Evolutionary conservation across 2,888 invertebrate genomes (phyloP).

Genomic region (Pseudeuparius sepicola): DNA sequence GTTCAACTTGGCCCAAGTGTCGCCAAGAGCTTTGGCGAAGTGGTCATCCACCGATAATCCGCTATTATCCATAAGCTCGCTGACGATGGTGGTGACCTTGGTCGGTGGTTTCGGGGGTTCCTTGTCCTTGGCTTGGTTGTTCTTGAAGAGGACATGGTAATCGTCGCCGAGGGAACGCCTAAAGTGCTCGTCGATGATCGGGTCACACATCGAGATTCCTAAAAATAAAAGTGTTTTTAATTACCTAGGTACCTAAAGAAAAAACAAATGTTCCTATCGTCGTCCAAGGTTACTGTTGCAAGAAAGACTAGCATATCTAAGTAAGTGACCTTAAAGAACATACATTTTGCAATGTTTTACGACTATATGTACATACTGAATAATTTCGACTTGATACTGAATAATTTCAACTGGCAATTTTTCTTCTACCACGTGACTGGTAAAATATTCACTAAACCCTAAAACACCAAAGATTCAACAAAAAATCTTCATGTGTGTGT

Average conservation of each 20-base stretch:
- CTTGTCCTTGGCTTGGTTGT: slow-evolving; percentile 39
- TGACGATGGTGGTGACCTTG: slow-evolving; percentile 30
- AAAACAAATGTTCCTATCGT: neutral
- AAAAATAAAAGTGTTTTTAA: slow-evolving; percentile 24
- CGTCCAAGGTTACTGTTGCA: neutral
- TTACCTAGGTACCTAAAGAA: neutral
- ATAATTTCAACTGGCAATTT: too few relatives aligned
- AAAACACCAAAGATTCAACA: too few relatives aligned
- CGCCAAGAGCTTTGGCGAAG: slow-evolving; percentile 81
- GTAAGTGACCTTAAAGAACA: too few relatives aligned
- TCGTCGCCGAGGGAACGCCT: slow-evolving; percentile 80
- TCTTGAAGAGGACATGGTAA: slow-evolving; percentile 60
- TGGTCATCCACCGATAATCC: slow-evolving; percentile 76
- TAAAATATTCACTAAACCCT: too few relatives aligned
- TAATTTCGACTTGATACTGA: too few relatives aligned
- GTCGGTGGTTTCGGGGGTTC: slow-evolving; percentile 25
- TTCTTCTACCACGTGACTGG: too few relatives aligned
- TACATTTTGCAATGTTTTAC: too few relatives aligned
- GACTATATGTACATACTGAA: too few relatives aligned
- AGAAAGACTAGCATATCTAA: too few relatives aligned
- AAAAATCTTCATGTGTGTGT: too few relatives aligned
- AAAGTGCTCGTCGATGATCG: slow-evolving; percentile 93
- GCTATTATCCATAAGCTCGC: slow-evolving; percentile 48
- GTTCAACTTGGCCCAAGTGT: slow-evolving; percentile 71
- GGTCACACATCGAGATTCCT: slow-evolving; percentile 75